phyloP scores from a whole-genome alignment of 2,113 vertebrate species.

The Brienomyrus longianalis region DNA sequence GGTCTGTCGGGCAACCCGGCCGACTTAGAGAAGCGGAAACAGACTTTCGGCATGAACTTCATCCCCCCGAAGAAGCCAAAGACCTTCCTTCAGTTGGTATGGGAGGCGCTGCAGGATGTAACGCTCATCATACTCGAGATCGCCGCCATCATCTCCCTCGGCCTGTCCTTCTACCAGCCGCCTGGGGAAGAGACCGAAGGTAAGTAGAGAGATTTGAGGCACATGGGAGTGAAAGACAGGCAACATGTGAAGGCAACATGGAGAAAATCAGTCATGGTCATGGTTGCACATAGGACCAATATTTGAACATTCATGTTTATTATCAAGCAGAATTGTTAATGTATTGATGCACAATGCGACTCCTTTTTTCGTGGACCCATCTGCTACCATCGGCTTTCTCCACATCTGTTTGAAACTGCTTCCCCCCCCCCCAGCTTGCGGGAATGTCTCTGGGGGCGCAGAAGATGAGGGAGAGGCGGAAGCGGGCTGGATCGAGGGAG shows the following conservation, averaged over 20 bases:
- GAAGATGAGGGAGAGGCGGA: conserved; percentile 78
- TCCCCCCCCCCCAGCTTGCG: conserved; percentile 57
- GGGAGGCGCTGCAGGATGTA: conserved; percentile 84
- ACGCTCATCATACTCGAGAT: conserved; percentile 87
- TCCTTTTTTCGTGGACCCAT: background rate
- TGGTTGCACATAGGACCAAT: background rate
- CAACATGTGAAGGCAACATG: background rate
- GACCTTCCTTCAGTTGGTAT: conserved; percentile 81
- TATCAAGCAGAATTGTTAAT: background rate
- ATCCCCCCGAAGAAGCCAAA: conserved; percentile 84
- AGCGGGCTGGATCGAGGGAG: conserved; percentile 87
- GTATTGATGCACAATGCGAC: background rate
- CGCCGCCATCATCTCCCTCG: conserved; percentile 81
- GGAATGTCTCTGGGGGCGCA: conserved; percentile 51
- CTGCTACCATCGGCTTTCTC: background rate
- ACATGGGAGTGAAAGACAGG: background rate
- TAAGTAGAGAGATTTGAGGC: conserved; percentile 38
- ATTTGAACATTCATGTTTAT: background rate
- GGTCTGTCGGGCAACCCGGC: conserved; percentile 69
- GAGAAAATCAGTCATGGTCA: background rate
- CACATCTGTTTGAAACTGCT: too few relatives aligned
- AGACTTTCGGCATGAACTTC: conserved; percentile 76
- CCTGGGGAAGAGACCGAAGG: conserved; percentile 67
- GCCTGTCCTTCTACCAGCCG: conserved; percentile 81
- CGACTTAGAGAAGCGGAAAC: conserved; percentile 73